phyloP scores from a whole-genome alignment of 2,888 invertebrate genomes.

The Cheilosia vernalis region DNA sequence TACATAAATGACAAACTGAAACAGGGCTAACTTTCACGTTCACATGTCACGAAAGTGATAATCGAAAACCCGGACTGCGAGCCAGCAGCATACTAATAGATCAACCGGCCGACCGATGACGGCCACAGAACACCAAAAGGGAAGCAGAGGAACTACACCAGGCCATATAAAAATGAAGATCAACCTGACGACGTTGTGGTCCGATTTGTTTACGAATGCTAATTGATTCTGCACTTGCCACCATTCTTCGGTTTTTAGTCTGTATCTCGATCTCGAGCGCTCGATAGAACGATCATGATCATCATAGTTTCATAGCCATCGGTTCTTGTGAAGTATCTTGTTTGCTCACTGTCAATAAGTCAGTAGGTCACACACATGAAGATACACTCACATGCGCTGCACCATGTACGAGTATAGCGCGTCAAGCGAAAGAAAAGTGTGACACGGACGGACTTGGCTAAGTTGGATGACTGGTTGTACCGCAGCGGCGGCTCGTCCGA shows the following conservation, averaged over 20 bases:
- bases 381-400: slow-evolving; percentile 33
- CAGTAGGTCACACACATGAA: slow-evolving; percentile 65
- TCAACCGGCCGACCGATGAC: not conserved
- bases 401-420: slow-evolving; percentile 47
- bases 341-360: slow-evolving; percentile 65
- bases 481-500: slow-evolving; percentile 2
- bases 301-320: slow-evolving; percentile 17
- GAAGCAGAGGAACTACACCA: slow-evolving; percentile 15
- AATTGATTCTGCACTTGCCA: slow-evolving; percentile 65
- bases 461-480: slow-evolving; percentile 35
- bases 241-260: slow-evolving; percentile 25
- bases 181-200: slow-evolving; percentile 7
- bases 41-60: slow-evolving; percentile 63
- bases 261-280: slow-evolving; percentile 1
- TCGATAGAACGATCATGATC: slow-evolving; percentile 32
- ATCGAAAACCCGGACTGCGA: slow-evolving; percentile 41
- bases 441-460: slow-evolving; percentile 56
- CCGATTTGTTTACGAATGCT: slow-evolving; percentile 40
- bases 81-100: slow-evolving; percentile 32
- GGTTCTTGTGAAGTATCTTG: slow-evolving; percentile 51
- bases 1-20: slow-evolving; percentile 44
- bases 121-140: slow-evolving; percentile 5
- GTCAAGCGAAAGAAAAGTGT: slow-evolving; percentile 64
- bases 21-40: slow-evolving; percentile 70
- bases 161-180: not conserved